Percentiles rank a stretch among this genome's conserved stretches.
These are phyloP conservation scores for Otocyon megalotis DNA, from an alignment of 2,113 vertebrate species.

Conservation along the genomic window DNA sequence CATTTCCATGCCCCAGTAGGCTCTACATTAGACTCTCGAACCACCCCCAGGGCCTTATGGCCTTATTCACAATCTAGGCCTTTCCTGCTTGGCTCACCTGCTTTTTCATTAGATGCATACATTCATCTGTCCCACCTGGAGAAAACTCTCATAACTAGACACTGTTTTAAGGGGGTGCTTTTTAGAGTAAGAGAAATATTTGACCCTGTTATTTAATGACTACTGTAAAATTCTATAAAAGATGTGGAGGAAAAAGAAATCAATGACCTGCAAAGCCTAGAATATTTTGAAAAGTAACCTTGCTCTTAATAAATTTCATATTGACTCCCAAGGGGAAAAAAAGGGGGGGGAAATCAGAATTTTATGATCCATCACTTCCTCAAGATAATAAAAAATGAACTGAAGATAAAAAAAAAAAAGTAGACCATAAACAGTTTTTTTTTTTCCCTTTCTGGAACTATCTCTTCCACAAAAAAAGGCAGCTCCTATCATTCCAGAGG, in stretches of 20 bases:
- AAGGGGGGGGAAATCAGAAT: neutral
- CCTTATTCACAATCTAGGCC: neutral
- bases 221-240: neutral
- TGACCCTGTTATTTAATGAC: neutral
- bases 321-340: neutral
- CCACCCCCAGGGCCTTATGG: neutral
- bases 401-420: conserved; percentile 24
- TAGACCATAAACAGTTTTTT: neutral
- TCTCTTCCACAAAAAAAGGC: neutral
- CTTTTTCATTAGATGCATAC: neutral
- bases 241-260: neutral
- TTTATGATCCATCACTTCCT: conserved; percentile 35
- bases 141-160: neutral
- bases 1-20: neutral
- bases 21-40: neutral
- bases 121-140: neutral
- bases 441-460: neutral
- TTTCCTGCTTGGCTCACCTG: neutral
- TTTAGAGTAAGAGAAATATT: neutral
- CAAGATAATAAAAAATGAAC: conserved; percentile 59
- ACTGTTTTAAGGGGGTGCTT: neutral
- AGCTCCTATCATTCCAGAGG: neutral
- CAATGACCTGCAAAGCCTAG: neutral
- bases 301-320: conserved; percentile 57
- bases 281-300: conserved; percentile 42